Evolutionary conservation across 2,113 vertebrate genomes (phyloP).

Genomic region (Platysteira castanea): DNA sequence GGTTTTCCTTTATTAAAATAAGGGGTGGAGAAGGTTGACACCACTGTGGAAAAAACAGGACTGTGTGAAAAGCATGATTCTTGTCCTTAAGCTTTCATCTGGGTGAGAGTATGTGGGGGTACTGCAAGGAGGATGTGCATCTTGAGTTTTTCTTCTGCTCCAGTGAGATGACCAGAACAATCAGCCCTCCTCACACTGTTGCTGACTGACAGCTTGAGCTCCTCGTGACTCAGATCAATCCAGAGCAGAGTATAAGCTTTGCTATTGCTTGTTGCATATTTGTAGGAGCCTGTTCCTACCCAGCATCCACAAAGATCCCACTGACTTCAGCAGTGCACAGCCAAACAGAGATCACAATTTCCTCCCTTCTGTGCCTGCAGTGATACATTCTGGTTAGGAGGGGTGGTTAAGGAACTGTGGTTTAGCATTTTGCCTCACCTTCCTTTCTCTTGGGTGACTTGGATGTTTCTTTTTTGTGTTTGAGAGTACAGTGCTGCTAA

Average conservation of each 20-base stretch:
- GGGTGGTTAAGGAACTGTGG: not conserved
- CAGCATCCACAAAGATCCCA: not conserved
- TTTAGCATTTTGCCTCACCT: not conserved
- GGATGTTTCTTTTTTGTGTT: not conserved
- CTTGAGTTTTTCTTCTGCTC: not conserved
- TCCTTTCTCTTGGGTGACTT: not conserved
- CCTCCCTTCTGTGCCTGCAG: not conserved
- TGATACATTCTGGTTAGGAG: not conserved
- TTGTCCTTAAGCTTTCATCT: not conserved
- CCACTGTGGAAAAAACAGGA: not conserved
- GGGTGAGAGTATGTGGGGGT: not conserved
- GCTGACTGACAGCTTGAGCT: not conserved
- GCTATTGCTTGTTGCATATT: not conserved
- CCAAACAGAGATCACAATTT: not conserved
- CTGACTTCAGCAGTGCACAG: not conserved
- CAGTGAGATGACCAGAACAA: not conserved
- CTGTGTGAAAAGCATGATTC: not conserved
- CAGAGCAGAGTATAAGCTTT: not conserved
- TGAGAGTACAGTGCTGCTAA: not conserved
- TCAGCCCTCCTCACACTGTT: not conserved
- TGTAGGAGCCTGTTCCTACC: not conserved
- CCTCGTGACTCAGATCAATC: not conserved
- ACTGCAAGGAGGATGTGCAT: not conserved
- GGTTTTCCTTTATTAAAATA: conserved; percentile 42
- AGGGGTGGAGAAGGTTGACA: not conserved